Evolutionary conservation across 2,113 vertebrate species (phyloP), one percentile per base, ranked within the genome.

Genomic region (Bujurquina vittata): DNA sequence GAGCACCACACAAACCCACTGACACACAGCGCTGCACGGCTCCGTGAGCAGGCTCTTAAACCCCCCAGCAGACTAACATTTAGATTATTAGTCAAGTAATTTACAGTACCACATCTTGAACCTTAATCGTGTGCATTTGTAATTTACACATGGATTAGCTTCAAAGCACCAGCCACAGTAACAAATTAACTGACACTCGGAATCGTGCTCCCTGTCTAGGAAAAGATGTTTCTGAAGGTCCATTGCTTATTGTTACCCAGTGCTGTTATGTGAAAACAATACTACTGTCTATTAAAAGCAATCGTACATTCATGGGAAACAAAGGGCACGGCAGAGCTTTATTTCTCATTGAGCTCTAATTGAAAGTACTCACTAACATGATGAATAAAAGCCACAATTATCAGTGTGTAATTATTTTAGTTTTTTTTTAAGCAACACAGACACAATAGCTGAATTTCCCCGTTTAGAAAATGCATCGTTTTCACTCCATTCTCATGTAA

Each of bases 151-250:
- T 5, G 20, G 37, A 54, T 75, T 55, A 57, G 18, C 40, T 46
- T 57, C 5, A 26, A 61, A 67, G 37, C 77, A 49, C 54, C 65
- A 77, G 43, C 23, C 35, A 79, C 37, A 75, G 69, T n/a, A 54
- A 23, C 35, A 78, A 62, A 76, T 75, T 33, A 82, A 82, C 12
- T 75, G 80, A 63, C 72, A 65, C 75, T 82, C 33, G 11, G 26
- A 83, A 49, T 35, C 54, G 18, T 31, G 26, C 52, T 62, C 9
- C 31, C 2, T 35, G 40, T 60, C 18, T 40, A 52, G 7, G 22
- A 54, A 35, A 55, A 18, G 26, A 74, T 54, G 52, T n/a, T 37
- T 73, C 7, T 62, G 58, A 18, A n/a, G 31, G 52, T 37, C 52
- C 12, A 22, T 46, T 2, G 7, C 56, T 52, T 43, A 18, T 59